Base-by-base conservation (phyloP, 2,888 invertebrate species). In the Lathronympha strigana region DNA sequence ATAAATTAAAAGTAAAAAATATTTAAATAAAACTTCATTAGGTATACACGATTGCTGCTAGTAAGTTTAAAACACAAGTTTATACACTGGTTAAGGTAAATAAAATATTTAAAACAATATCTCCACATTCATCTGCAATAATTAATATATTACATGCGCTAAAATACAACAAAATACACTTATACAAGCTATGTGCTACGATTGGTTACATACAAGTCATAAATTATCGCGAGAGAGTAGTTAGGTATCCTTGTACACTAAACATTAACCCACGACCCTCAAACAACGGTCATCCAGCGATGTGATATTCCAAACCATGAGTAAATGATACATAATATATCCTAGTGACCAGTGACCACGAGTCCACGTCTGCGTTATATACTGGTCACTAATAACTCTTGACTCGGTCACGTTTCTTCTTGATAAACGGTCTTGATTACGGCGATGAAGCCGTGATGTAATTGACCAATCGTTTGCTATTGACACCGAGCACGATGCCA, bases 121-220 rank as follows among this genome's bases (percentile, higher is more conserved):
- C 75, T 75, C 74, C 79, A 79, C 77, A 76, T 78, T 61, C 73
- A 79, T 76, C 72, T 79, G 81, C 71, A 81, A 77, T 77, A 70
- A 68, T 77, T 76, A 74, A 84, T 87, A 88, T 89, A 76, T 60
- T 79, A 77, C 85, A 83, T 81, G 80, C 79, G 79, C 82, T 83
- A 83, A 75, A 77, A 76, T 85, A 85, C 78, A 88, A 86, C 84
- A 82, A 83, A 84, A 86, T 89, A 89, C 87, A 89, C 88, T 87
- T 89, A 87, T 78, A 84, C 82, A 84, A 81, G 80, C 86, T 88
- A 87, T 77, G 76, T 73, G 72, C 86, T 86, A 88, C 79, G 72
- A 76, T 74, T 76, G 80, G 77, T 71, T 80, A 80, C 73, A 78
- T 76, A 81, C 75, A 74, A 80, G 82, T 80, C 84, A 87, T 87